Evolutionary conservation across 2,888 invertebrate species (phyloP).

Genomic region (Itoplectis maculator): DNA sequence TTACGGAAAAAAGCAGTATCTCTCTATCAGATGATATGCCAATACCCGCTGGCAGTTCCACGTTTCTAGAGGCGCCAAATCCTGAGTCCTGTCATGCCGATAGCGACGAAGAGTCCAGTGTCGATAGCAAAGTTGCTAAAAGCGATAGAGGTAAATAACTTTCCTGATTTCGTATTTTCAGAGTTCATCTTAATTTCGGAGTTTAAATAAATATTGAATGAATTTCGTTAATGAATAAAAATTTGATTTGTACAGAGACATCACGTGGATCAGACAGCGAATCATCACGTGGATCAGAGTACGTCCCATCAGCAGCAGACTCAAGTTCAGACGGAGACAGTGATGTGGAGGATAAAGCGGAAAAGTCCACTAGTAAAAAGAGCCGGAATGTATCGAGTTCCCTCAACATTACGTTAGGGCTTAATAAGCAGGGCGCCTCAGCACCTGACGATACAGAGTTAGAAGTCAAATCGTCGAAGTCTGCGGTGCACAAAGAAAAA

Average conservation of each 20-base stretch:
- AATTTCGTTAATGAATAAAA: background rate
- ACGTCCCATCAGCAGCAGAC: slow-evolving; percentile 22
- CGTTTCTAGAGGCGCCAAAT: background rate
- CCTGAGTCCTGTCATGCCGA: background rate
- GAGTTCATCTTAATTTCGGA: no score
- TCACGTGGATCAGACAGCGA: background rate
- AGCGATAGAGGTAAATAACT: slow-evolving; percentile 4
- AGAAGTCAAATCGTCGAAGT: slow-evolving; percentile 27
- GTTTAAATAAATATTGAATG: no score
- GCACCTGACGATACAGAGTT: slow-evolving; percentile 51
- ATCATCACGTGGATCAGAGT: no score
- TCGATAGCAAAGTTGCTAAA: slow-evolving; percentile 1
- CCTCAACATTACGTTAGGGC: slow-evolving; percentile 35
- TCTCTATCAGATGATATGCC: background rate
- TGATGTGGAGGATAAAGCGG: background rate
- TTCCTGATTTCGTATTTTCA: background rate
- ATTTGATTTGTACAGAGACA: background rate
- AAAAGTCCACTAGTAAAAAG: slow-evolving; percentile 11
- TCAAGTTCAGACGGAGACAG: slow-evolving; percentile 7
- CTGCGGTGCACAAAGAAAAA: slow-evolving; percentile 52
- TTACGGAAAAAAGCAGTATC: background rate
- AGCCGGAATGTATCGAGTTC: background rate
- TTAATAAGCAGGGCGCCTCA: slow-evolving; percentile 29
- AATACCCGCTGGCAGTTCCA: background rate
- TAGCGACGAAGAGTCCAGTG: background rate